These are phyloP conservation scores for Alosa alosa DNA, from an alignment of 2,113 vertebrate species.

Conservation along the genomic window DNA sequence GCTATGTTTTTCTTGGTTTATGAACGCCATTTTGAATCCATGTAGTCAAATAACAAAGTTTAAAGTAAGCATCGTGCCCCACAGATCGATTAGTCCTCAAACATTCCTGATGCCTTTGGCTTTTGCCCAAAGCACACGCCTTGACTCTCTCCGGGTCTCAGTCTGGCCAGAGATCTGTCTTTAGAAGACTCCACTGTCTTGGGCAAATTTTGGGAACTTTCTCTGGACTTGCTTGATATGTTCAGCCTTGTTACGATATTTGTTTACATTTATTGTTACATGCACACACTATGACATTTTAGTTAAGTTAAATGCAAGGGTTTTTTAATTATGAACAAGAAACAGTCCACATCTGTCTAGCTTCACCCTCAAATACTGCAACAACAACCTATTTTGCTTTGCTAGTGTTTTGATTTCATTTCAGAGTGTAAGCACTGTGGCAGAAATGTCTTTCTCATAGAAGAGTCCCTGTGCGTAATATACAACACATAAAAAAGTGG, in stretches of 20 bases:
- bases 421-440: not conserved
- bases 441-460: not conserved
- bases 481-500: not conserved
- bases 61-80: slow-evolving; percentile 9
- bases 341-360: not conserved
- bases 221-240: not conserved
- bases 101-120: slow-evolving; percentile 48
- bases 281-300: too few species aligned
- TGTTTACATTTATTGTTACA: not conserved
- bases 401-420: not conserved
- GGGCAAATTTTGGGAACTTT: not conserved
- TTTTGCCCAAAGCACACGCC: slow-evolving; percentile 50
- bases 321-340: not conserved
- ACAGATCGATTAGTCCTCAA: slow-evolving; percentile 34
- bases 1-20: not conserved
- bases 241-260: not conserved
- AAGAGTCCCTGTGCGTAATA: not conserved
- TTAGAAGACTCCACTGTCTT: not conserved
- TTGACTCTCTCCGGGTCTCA: slow-evolving; percentile 34
- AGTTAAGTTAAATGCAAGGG: too few species aligned
- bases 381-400: not conserved
- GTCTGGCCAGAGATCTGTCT: slow-evolving; percentile 22
- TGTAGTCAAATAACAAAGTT: not conserved
- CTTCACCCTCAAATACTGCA: not conserved
- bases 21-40: not conserved